Conservation (phyloP, 2,113 vertebrate genomes). For the Lophius piscatorius region DNA sequence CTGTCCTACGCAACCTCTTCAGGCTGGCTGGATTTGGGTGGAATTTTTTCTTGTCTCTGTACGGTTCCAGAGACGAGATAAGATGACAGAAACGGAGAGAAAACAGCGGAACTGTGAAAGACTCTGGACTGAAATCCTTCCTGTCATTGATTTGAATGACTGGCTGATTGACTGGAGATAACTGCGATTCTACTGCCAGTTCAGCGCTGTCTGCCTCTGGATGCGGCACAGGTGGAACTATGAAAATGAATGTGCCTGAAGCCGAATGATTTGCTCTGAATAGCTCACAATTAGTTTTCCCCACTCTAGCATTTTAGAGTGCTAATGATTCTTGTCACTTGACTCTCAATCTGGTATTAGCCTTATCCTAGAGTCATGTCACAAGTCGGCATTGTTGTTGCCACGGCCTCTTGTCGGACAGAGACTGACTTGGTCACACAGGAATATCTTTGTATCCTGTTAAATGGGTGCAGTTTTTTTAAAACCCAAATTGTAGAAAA, state of each 20-base stretch:
- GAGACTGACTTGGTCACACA: slow-evolving; percentile 27
- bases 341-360: slow-evolving; percentile 45
- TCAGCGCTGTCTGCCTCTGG: slow-evolving; percentile 18
- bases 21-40: slow-evolving; percentile 22
- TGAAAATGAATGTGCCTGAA: slow-evolving; percentile 26
- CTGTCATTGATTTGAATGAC: slow-evolving; percentile 12
- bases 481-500: no score
- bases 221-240: slow-evolving; percentile 41
- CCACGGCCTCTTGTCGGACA: slow-evolving; percentile 13
- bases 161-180: slow-evolving; percentile 14
- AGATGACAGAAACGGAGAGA: not conserved
- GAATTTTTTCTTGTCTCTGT: slow-evolving; percentile 1
- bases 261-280: slow-evolving; percentile 37
- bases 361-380: slow-evolving; percentile 37
- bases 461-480: no score
- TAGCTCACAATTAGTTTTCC: slow-evolving; percentile 39
- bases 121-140: slow-evolving; percentile 6
- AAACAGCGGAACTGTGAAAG: not conserved
- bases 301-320: slow-evolving; percentile 31
- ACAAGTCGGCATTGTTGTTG: slow-evolving; percentile 43
- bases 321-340: slow-evolving; percentile 48
- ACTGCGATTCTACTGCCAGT: slow-evolving; percentile 28
- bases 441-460: slow-evolving; percentile 44
- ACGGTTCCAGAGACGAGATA: no score
- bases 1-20: slow-evolving; percentile 20